phyloP scores from a whole-genome alignment of 2,888 invertebrate species.

The Acrobasis suavella region DNA sequence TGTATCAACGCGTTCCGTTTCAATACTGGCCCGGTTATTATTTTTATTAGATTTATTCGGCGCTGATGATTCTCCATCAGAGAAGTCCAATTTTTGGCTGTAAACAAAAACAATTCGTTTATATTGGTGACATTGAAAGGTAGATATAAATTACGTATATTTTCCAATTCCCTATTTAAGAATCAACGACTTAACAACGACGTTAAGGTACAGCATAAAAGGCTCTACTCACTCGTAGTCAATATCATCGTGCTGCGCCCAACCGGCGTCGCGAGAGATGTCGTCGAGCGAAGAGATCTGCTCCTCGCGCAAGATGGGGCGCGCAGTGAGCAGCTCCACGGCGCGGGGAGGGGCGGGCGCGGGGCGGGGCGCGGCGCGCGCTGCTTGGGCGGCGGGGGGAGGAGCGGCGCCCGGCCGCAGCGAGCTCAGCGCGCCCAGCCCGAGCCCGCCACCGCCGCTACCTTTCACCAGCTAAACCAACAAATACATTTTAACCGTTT shows the following conservation, averaged over 20 bases:
- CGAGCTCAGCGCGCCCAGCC: conserved; percentile 67
- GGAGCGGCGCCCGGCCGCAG: conserved; percentile 64
- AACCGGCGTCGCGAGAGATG: conserved; percentile 93
- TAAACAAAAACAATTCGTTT: conserved; percentile 30
- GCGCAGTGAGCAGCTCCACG: conserved; percentile 85
- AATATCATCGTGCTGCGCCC: conserved; percentile 96
- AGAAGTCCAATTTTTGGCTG: conserved; percentile 95
- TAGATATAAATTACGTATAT: not conserved
- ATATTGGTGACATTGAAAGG: not conserved
- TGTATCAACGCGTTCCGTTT: conserved; percentile 63
- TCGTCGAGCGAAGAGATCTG: conserved; percentile 96
- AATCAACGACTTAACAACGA: too few relatives aligned
- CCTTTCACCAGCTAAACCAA: conserved; percentile 72
- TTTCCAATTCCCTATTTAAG: too few relatives aligned
- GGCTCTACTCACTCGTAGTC: conserved; percentile 89
- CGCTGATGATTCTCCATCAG: conserved; percentile 90
- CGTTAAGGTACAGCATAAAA: too few relatives aligned
- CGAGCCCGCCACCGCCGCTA: conserved; percentile 74
- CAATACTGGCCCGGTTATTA: conserved; percentile 57
- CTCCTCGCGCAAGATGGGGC: conserved; percentile 96
- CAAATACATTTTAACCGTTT: conserved; percentile 4
- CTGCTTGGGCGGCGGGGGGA: conserved; percentile 68
- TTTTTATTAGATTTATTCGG: conserved; percentile 61
- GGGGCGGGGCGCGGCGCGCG: conserved; percentile 54
- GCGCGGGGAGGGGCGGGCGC: conserved; percentile 43